Evolutionary conservation across 2,888 invertebrate genomes (phyloP).

Genomic region (Neocrepidodera transversa): DNA sequence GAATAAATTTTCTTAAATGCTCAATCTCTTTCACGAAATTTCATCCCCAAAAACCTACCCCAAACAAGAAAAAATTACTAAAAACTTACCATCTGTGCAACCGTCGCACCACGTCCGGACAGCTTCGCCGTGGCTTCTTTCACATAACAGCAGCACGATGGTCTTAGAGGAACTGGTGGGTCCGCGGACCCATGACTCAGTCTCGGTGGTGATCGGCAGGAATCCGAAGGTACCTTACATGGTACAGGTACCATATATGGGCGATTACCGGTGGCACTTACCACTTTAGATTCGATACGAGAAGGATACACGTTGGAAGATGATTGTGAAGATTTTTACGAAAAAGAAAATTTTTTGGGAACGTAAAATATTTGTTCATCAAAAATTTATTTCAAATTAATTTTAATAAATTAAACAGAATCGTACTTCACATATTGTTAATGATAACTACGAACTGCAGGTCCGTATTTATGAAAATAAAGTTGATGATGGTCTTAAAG

Average conservation of each 20-base stretch:
- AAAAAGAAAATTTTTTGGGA: too few species aligned
- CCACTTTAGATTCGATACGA: background rate
- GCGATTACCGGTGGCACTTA: conserved; percentile 19
- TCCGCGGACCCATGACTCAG: conserved; percentile 50
- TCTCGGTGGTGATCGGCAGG: conserved; percentile 41
- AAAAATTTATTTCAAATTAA: too few species aligned
- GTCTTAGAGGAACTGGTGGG: conserved; percentile 53
- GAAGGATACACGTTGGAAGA: too few species aligned
- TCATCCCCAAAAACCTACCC: background rate
- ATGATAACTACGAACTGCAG: too few species aligned
- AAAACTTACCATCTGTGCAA: conserved; percentile 37
- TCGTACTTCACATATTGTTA: too few species aligned
- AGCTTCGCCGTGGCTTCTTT: conserved; percentile 29
- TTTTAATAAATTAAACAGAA: too few species aligned
- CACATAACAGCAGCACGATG: conserved; percentile 42
- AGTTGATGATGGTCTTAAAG: too few species aligned
- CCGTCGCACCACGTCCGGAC: conserved; percentile 25
- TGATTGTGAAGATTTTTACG: too few species aligned
- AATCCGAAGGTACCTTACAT: conserved; percentile 52
- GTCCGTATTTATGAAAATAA: too few species aligned
- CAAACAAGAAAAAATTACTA: conserved; percentile 20
- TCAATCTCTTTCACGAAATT: too few species aligned
- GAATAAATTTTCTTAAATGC: too few species aligned
- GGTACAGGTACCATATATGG: conserved; percentile 55
- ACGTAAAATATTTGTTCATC: too few species aligned